Percentiles rank a stretch among this genome's conserved stretches.
Evolutionary conservation across 64 coral and sea anemone species (phyloP).

Genomic region (Acropora yongei): DNA sequence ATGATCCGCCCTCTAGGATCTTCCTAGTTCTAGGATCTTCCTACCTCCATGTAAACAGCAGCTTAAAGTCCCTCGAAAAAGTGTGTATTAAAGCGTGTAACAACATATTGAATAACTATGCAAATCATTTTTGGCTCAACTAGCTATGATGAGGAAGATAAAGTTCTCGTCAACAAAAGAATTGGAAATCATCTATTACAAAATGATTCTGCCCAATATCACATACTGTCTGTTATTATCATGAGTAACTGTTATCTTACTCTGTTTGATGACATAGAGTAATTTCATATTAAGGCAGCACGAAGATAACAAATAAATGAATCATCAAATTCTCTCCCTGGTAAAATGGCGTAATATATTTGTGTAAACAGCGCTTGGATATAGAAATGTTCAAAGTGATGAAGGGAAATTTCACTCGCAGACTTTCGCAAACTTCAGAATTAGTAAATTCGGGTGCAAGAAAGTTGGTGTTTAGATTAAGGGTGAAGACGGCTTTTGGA

Average conservation of each 20-base stretch:
- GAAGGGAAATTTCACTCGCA: background rate
- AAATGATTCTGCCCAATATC: background rate
- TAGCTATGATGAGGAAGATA: background rate
- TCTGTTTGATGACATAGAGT: background rate
- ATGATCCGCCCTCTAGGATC: too few species aligned
- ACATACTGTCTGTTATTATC: background rate
- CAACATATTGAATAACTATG: constrained; percentile 4
- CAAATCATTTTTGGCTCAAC: constrained; percentile 5
- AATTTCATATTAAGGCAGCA: background rate
- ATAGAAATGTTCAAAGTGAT: background rate
- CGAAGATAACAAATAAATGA: background rate
- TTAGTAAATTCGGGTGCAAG: background rate
- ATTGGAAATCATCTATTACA: background rate
- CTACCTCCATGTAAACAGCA: too few species aligned
- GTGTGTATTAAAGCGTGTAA: too few species aligned
- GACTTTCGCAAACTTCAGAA: background rate
- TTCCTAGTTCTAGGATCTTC: too few species aligned
- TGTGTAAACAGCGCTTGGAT: background rate
- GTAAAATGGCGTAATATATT: background rate
- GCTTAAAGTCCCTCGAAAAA: too few species aligned
- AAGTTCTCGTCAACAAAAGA: background rate
- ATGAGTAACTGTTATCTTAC: background rate
- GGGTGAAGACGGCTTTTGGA: too few species aligned
- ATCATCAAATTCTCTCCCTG: background rate
- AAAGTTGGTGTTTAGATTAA: background rate